Conservation (phyloP, 2,888 invertebrate species). For the Lissocephala sabroskyi region DNA sequence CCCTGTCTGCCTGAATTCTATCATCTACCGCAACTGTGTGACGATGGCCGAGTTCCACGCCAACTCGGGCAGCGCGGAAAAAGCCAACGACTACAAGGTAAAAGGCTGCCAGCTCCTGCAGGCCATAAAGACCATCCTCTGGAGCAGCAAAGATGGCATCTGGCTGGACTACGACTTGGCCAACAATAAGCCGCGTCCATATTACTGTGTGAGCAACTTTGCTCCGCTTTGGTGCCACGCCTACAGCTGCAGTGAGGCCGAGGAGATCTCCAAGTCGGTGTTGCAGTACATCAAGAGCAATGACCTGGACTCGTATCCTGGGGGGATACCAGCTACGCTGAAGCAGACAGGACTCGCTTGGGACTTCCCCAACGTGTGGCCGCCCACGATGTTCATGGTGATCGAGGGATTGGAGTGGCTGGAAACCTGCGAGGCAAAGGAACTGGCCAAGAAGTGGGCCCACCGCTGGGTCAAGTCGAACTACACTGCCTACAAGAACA, state of each 20-base stretch:
- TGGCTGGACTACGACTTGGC: constrained; percentile 90
- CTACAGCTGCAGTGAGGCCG: constrained; percentile 76
- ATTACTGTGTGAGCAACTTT: constrained; percentile 86
- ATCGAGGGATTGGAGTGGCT: constrained; percentile 84
- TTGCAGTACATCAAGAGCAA: constrained; percentile 81
- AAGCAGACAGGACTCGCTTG: constrained; percentile 87
- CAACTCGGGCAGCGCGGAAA: constrained; percentile 75
- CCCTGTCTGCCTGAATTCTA: constrained; percentile 93
- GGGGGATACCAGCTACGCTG: constrained; percentile 86
- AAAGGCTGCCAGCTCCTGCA: constrained; percentile 78
- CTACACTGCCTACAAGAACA: constrained; percentile 80
- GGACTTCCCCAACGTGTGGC: constrained; percentile 96
- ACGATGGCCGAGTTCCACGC: constrained; percentile 80
- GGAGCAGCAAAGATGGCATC: constrained; percentile 87
- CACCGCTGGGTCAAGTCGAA: constrained; percentile 87
- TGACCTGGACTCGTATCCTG: constrained; percentile 77
- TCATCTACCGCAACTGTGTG: constrained; percentile 87
- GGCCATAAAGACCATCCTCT: constrained; percentile 77
- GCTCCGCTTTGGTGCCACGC: constrained; percentile 87
- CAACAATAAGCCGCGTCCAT: constrained; percentile 78
- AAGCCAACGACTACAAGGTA: constrained; percentile 76
- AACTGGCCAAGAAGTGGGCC: constrained; percentile 81
- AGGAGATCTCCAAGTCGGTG: constrained; percentile 76
- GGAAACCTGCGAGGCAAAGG: constrained; percentile 76
- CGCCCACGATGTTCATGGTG: constrained; percentile 88